Base-by-base conservation (phyloP, 2,113 vertebrate genomes). In the Microtus montanus region DNA sequence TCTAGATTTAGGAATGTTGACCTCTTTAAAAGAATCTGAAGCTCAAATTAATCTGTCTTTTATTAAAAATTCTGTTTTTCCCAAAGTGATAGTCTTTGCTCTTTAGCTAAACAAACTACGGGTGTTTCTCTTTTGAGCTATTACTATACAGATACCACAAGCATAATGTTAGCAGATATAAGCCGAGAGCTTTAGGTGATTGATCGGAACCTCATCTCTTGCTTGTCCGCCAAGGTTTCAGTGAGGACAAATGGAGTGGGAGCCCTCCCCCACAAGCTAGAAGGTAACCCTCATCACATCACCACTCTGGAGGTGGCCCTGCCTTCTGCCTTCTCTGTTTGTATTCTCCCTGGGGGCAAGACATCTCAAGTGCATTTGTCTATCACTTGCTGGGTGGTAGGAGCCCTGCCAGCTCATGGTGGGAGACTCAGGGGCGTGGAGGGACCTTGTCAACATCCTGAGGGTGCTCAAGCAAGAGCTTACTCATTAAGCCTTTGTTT, bases 321-420 rank as follows among this genome's bases (percentile, higher is more conserved):
- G 58, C 47, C 33, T 89, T 61, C 68, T 89, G 84, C 24, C 89
- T 96, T 66, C 52, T 78, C 74, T 6, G 14, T 41, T 22, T 44
- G 41, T 22, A 4, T 80, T 66, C 26, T n/a, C 95, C 95, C 38
- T 15, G 17, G 30, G 84, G 95, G 89, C 83, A 77, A 96, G 58
- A n/a, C 68, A 84, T 93, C 63, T 66, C 71, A 64, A 35, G 61
- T 63, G 52, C 35, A 74, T 79, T 94, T 93, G 89, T 77, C 83
- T 97, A 71, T 89, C 92, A 84, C 86, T 92, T 92, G 80, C 96
- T 97, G 96, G 96, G 95, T 97, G 96, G 95, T 97, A 92, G 95
- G 95, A 96, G 35, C 35, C 6, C 49, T 93, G 96, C 93, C 93
- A 97, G 92, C 74, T 96, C 85, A 8, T 8, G 9, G 79, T 91